These are phyloP conservation scores for Listronotus bonariensis DNA, from an alignment of 1,140 invertebrate genomes.

Conservation along the genomic window DNA sequence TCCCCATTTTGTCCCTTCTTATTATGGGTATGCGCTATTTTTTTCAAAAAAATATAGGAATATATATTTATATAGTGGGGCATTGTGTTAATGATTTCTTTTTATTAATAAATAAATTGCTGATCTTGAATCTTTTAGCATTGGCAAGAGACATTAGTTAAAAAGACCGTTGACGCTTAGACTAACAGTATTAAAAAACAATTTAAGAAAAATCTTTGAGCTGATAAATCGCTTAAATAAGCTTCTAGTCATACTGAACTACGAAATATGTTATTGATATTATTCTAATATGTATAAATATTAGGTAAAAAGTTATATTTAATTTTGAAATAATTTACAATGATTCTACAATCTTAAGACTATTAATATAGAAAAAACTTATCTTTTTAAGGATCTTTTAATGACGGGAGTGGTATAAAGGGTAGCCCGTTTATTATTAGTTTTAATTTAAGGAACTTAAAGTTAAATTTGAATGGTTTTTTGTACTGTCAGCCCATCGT, in stretches of 20 bases:
- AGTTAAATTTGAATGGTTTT: background rate
- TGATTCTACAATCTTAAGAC: background rate
- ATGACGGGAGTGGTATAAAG: background rate
- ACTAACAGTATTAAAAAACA: slow-evolving; percentile 16
- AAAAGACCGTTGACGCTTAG: background rate
- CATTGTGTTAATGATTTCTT: too few relatives aligned
- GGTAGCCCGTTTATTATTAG: background rate
- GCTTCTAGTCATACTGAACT: slow-evolving; percentile 25
- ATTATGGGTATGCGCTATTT: too few relatives aligned
- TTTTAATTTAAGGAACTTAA: background rate
- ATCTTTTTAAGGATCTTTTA: slow-evolving; percentile 20
- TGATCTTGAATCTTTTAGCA: background rate
- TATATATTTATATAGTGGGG: too few relatives aligned
- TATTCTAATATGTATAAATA: slow-evolving; percentile 19
- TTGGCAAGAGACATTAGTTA: background rate
- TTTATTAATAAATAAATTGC: background rate
- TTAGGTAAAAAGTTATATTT: slow-evolving; percentile 19
- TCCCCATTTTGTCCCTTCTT: too few relatives aligned
- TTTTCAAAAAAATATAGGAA: too few relatives aligned
- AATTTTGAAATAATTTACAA: slow-evolving; percentile 32
- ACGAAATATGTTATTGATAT: slow-evolving; percentile 29
- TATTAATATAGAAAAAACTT: background rate
- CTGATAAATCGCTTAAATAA: slow-evolving; percentile 6
- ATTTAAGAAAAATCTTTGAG: slow-evolving; percentile 15
- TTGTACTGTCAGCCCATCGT: background rate